A percentile compares a stretch with the other conserved stretches of the same genome.
Conservation (phyloP, 2,113 vertebrate genomes). For the Chloroceryle aenea region DNA sequence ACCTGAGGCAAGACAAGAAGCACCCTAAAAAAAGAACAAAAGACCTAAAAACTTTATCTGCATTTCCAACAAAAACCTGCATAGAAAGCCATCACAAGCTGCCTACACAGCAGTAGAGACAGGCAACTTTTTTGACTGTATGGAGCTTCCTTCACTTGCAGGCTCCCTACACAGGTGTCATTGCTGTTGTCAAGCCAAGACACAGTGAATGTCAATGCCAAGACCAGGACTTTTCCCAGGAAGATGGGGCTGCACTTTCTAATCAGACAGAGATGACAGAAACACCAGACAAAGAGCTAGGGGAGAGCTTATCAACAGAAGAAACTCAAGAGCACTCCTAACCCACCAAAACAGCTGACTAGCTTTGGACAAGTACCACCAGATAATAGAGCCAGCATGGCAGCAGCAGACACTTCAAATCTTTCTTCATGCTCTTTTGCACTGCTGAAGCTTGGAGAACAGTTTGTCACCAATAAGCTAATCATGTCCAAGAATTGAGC, state of each 20-base stretch:
- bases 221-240: background rate
- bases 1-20: background rate
- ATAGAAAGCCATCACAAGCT: background rate
- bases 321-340: background rate
- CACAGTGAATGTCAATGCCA: background rate
- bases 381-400: background rate
- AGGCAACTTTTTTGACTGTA: background rate
- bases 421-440: background rate
- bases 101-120: fast-evolving
- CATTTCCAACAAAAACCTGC: background rate
- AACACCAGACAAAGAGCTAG: background rate
- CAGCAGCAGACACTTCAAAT: background rate
- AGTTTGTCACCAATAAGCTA: background rate
- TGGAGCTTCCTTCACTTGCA: background rate
- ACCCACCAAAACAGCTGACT: background rate
- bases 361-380: background rate
- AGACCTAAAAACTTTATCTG: background rate
- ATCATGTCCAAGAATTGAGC: fast-evolving
- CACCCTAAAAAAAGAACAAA: background rate
- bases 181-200: background rate
- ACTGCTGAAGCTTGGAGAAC: background rate
- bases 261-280: background rate
- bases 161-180: background rate
- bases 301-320: background rate
- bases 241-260: background rate